Percentiles rank a stretch among this genome's conserved stretches.
Evolutionary conservation across 2,888 invertebrate species (phyloP).

Genomic region (Pammene aurita): DNA sequence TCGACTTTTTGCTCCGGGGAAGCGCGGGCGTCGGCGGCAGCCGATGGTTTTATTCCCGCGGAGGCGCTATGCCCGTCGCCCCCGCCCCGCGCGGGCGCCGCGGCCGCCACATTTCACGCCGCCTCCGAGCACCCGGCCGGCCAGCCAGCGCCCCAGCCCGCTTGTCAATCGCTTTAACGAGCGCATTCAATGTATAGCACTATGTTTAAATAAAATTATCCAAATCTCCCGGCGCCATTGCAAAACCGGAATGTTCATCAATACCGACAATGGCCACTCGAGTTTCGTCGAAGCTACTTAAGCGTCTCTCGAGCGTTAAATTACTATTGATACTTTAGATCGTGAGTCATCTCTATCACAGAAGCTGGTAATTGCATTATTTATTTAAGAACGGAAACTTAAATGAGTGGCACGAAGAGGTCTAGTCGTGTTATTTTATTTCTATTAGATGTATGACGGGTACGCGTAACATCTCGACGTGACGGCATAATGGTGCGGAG

Average conservation of each 20-base stretch:
- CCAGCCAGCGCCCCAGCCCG: constrained; percentile 50
- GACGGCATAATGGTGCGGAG: constrained; percentile 74
- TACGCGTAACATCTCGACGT: constrained; percentile 65
- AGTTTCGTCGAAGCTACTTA: constrained; percentile 32
- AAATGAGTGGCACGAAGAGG: constrained; percentile 56
- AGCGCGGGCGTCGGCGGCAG: constrained; percentile 74
- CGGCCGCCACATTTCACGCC: constrained; percentile 73
- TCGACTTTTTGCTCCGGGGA: constrained; percentile 76
- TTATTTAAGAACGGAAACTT: constrained; percentile 48
- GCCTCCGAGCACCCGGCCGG: constrained; percentile 48
- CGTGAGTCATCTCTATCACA: constrained; percentile 42
- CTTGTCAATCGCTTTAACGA: constrained; percentile 43
- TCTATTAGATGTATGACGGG: constrained; percentile 71
- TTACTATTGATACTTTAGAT: constrained; percentile 39
- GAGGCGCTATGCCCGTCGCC: constrained; percentile 60
- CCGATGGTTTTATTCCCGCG: constrained; percentile 67
- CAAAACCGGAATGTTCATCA: constrained; percentile 40
- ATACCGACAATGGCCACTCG: constrained; percentile 34
- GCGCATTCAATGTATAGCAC: constrained; percentile 35
- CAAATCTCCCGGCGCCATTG: constrained; percentile 40
- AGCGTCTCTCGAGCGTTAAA: constrained; percentile 38
- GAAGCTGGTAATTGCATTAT: constrained; percentile 44
- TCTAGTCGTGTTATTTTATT: constrained; percentile 62
- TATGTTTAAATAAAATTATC: constrained; percentile 42
- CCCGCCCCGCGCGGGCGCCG: constrained; percentile 47